Evolutionary conservation across 2,888 invertebrate genomes (phyloP).

Genomic region (Drosophila picticornis): DNA sequence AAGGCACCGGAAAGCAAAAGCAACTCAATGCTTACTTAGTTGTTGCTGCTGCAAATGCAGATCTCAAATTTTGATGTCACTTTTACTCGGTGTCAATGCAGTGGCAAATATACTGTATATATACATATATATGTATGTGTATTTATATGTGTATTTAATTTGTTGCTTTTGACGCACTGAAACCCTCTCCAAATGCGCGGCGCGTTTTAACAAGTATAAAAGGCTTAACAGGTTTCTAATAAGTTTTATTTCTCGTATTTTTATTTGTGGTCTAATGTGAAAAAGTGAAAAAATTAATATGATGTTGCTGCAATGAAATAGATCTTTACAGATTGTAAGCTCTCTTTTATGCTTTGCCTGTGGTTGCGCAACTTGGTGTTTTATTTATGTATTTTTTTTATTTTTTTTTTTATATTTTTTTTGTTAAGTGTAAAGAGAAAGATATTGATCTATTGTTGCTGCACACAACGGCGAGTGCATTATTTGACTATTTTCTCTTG

Average conservation of each 20-base stretch:
- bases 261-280: background rate
- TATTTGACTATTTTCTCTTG: background rate
- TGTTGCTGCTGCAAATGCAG: background rate
- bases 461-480: background rate
- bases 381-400: background rate
- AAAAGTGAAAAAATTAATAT: background rate
- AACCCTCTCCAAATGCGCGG: background rate
- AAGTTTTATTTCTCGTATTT: background rate
- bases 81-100: background rate
- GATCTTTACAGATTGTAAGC: background rate
- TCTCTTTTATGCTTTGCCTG: background rate
- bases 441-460: background rate
- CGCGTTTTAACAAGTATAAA: background rate
- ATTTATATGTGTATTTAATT: background rate
- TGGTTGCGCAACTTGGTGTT: background rate
- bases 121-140: background rate
- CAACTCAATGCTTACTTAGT: background rate
- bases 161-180: background rate
- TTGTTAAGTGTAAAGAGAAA: background rate
- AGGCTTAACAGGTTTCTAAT: background rate
- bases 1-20: background rate
- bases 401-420: background rate
- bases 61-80: background rate
- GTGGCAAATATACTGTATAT: background rate
- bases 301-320: background rate